Percentiles rank a stretch among this genome's conserved stretches.
Evolutionary conservation across 2,888 invertebrate species (phyloP).

Genomic region (Eudasyphora cyanicolor): DNA sequence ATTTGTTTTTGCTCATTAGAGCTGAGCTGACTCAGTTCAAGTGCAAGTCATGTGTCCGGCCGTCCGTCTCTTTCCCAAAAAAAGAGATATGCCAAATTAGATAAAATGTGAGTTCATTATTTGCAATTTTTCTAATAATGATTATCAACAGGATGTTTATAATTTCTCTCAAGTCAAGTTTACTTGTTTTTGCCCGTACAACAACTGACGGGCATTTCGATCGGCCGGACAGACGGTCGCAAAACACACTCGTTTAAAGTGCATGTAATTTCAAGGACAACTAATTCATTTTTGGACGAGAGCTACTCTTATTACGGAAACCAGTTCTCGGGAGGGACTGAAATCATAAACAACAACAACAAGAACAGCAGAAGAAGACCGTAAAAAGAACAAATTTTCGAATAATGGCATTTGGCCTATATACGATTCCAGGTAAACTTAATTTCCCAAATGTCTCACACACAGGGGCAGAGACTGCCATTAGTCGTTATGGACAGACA

Average conservation of each 20-base stretch:
- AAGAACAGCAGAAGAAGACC: conserved; percentile 13
- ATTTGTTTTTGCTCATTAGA: no score
- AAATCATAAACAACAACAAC: neutral
- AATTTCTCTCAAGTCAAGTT: conserved; percentile 50
- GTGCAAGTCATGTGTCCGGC: no score
- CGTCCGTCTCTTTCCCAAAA: neutral
- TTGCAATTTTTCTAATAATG: conserved; percentile 14
- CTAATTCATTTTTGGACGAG: conserved; percentile 39
- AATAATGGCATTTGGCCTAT: conserved; percentile 78
- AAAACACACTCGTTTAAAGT: neutral
- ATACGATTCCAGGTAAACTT: conserved; percentile 72
- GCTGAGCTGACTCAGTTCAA: no score
- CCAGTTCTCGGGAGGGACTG: neutral
- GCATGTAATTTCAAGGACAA: conserved; percentile 67
- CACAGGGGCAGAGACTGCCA: neutral
- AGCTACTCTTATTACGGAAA: conserved; percentile 20
- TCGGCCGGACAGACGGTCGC: neutral
- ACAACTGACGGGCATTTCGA: neutral
- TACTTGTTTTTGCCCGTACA: neutral
- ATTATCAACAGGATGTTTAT: conserved; percentile 61
- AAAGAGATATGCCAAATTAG: neutral
- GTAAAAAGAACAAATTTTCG: conserved; percentile 33
- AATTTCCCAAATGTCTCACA: neutral
- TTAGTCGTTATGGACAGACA: neutral
- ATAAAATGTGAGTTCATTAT: neutral